Base-by-base conservation (phyloP, 2,113 vertebrate species). In the Rhadina sibilatrix region DNA sequence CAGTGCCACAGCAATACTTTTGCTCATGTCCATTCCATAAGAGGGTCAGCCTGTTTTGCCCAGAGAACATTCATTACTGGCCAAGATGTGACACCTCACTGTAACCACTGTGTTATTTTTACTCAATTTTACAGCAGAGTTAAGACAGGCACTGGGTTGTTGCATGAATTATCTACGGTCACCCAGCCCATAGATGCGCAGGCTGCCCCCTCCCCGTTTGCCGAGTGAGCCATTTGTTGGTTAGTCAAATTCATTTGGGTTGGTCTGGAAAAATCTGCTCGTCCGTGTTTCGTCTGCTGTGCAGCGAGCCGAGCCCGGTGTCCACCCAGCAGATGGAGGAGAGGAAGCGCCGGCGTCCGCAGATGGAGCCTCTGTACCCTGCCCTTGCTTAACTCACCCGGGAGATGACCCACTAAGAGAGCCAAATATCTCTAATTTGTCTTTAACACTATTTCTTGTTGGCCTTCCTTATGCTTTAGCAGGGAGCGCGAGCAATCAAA, bases 311-410 rank as follows among this genome's bases (percentile, higher is more conserved):
- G 82, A 94, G 92, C 90, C 61, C 60, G 8, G 44, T 96, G 97
- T 97, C 97, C 96, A 97, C 88, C 97, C 94, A 95, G 97, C 97
- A 97, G 97, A 97, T 97, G 97, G 96, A 93, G 81, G 81, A 96
- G 94, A 2, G 69, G 76, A 53, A 95, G 92, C 61, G 3, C 89
- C 86, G 94, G 92, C 94, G 90, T 91, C 94, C 28, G 2, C 97
- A 97, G 97, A 97, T 97, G 97, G 97, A 97, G 96, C 94, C 95
- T 94, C 95, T 76, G 68, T 94, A 59, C 95, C 74, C 74, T 97
- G 97, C 95, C 95, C 95, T 96, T 87, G 92, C 96, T 85, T 33
- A 94, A 89, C 76, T 88, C 97, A 95, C 96, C 59, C 3, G 89
- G 96, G 96, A 96, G 95, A 93, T 94, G 96, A 95, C 95, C 96